Base-by-base conservation (phyloP, 2,888 invertebrate species). In the Tribolium freemani region DNA sequence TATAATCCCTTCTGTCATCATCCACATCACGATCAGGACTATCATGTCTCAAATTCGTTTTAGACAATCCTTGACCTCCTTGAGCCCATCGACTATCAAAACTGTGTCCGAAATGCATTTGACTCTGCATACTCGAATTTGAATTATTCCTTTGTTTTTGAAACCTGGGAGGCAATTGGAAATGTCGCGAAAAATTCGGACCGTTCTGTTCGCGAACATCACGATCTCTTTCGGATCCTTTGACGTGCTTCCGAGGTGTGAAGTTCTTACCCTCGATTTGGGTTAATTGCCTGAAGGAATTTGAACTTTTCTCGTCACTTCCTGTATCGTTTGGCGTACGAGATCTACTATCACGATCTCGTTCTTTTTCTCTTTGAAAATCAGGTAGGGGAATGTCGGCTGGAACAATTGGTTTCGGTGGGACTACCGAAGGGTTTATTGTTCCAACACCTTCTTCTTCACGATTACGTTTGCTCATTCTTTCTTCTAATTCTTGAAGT, bases 81-180 rank as follows among this genome's bases (percentile, higher is more conserved):
- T 58, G 75, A 48, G 20, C 71, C 78, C 80, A 80, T 50, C 81
- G 75, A 30, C 75, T 77, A 58, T 79, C 79, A 53, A 76, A 78
- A 10, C 31, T 45, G 8, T 54, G 79, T 8, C 68, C 63, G 31
- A 86, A 74, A 56, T 75, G 75, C 26, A 71, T 71, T 11, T 69
- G 76, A 21, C 87, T 80, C 87, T 81, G 83, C 44, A 81, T 75
- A 38, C 81, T 81, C 44, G 80, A 72, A 60, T 74, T 80, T 51
- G n/a, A 86, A 76, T 73, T 87, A 87, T 89, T 91, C 76, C 90
- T 90, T 80, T 94, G 94, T 80, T 93, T 93, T 80, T 93, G 91
- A 86, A 96, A 95, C 71, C 96, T 90, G 10, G 96, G 96, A 64
- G 96, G 96, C 82, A 96, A 89, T 85, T 94, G 94, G 86, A 94